Evolutionary conservation across 2,113 vertebrate species (phyloP).

Genomic region (Bambusicola thoracicus): DNA sequence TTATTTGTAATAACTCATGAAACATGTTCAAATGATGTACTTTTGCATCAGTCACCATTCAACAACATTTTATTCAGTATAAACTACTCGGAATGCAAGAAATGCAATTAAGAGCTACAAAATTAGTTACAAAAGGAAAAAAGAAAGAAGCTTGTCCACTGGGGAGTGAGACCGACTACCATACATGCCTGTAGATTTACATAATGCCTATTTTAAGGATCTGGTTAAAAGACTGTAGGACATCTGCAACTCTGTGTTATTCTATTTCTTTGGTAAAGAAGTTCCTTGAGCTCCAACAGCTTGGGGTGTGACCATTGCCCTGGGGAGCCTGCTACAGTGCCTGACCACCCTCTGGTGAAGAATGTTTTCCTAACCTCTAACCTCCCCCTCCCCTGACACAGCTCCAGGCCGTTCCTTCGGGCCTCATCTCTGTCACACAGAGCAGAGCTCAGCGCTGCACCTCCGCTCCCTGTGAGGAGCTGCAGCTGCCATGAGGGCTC

Average conservation of each 20-base stretch:
- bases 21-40: not conserved
- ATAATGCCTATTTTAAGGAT: not conserved
- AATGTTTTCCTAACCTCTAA: no score
- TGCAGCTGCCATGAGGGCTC: no score
- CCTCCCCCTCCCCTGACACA: no score
- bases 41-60: not conserved
- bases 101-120: not conserved
- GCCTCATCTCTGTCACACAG: no score
- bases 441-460: no score
- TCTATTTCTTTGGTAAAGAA: not conserved
- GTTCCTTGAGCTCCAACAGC: not conserved
- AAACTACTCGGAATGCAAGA: not conserved
- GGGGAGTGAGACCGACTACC: not conserved
- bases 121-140: conserved; percentile 1
- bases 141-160: not conserved
- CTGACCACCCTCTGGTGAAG: no score
- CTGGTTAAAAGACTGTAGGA: not conserved
- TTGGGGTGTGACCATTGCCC: not conserved
- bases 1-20: not conserved
- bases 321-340: not conserved
- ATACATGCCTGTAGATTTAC: not conserved
- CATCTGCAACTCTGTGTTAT: not conserved
- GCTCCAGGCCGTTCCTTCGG: no score
- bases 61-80: not conserved
- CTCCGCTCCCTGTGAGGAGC: no score